Conservation (phyloP, 2,888 invertebrate species). For the Netelia virgata region DNA sequence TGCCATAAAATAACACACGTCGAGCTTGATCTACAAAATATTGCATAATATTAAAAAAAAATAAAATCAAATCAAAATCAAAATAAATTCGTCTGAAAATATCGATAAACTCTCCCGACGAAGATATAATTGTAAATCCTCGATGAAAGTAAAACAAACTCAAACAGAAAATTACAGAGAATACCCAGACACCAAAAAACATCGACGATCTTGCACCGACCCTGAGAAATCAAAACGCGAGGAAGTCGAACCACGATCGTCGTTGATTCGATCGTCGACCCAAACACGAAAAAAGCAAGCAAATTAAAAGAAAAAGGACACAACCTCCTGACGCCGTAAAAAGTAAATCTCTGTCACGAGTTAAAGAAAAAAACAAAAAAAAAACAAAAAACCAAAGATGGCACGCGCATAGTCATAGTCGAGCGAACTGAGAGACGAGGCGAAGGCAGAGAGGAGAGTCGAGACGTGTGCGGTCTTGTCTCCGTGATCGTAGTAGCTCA, state of each 20-base stretch:
- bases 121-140: too few relatives aligned
- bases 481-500: slow-evolving; percentile 20
- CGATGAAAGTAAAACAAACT: background rate
- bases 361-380: background rate
- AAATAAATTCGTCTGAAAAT: too few relatives aligned
- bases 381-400: slow-evolving; percentile 2
- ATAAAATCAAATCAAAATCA: too few relatives aligned
- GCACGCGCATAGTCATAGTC: background rate
- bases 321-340: background rate
- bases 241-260: background rate
- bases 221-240: background rate
- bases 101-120: too few relatives aligned
- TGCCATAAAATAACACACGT: background rate
- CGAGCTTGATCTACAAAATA: too few relatives aligned
- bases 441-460: background rate
- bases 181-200: background rate
- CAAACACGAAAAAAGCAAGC: background rate
- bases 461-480: background rate
- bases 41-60: too few relatives aligned
- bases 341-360: background rate
- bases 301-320: background rate
- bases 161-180: background rate
- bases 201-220: too few relatives aligned
- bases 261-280: background rate
- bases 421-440: background rate